Conservation (phyloP, 2,797 vertebrate genomes). For the Coendou prehensilis region DNA sequence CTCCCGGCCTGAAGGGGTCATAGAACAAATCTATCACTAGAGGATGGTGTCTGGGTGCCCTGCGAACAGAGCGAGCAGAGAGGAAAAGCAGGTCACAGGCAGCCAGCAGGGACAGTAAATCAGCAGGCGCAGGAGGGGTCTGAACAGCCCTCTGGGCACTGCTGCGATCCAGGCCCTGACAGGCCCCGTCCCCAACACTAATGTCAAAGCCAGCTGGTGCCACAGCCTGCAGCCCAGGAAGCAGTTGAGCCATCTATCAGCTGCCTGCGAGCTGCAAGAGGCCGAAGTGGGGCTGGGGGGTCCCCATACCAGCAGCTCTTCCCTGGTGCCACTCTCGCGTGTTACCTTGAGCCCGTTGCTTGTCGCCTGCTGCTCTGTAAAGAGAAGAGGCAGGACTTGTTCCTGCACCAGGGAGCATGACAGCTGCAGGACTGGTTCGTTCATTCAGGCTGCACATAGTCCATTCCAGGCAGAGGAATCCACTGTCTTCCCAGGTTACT, state of each 20-base stretch:
- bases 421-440: conserved; percentile 63
- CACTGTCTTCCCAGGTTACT: conserved; percentile 26
- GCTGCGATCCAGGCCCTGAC: conserved; percentile 93
- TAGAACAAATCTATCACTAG: conserved; percentile 94
- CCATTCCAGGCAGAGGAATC: conserved; percentile 42
- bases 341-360: not conserved
- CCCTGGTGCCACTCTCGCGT: not conserved
- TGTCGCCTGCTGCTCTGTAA: conserved; percentile 60
- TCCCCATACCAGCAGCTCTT: not conserved
- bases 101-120: conserved; percentile 93
- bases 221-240: conserved; percentile 88
- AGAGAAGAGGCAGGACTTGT: conserved; percentile 56
- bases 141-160: conserved; percentile 91
- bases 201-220: conserved; percentile 93
- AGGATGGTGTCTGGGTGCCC: conserved; percentile 93
- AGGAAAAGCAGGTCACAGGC: conserved; percentile 92
- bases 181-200: conserved; percentile 87
- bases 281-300: conserved; percentile 89
- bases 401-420: not conserved
- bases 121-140: conserved; percentile 92
- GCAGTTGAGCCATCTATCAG: conserved; percentile 93
- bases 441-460: not conserved
- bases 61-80: conserved; percentile 91
- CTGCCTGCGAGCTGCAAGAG: conserved; percentile 92
- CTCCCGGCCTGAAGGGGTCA: conserved; percentile 93